Percentiles rank a stretch among this genome's conserved stretches.
Conservation (phyloP, 2,888 invertebrate species). For the Lasioglossum morio region DNA sequence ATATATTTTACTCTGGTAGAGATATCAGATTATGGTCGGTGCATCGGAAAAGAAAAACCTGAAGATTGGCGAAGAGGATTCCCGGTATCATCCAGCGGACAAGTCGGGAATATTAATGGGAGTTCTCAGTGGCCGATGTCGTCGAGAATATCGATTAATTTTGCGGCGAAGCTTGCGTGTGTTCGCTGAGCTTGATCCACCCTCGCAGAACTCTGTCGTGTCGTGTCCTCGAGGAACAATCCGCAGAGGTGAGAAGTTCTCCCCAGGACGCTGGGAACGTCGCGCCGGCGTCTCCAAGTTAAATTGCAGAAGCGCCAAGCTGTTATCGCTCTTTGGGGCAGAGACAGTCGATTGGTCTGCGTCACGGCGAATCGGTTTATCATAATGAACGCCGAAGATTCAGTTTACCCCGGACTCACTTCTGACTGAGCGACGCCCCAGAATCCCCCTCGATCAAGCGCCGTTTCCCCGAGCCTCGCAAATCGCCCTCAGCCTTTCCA, state of each 20-base stretch:
- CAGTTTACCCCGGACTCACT: background rate
- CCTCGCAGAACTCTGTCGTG: background rate
- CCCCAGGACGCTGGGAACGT: slow-evolving; percentile 27
- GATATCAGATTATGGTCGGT: background rate
- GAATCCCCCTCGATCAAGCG: background rate
- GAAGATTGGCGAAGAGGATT: background rate
- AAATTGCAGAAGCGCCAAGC: slow-evolving; percentile 55
- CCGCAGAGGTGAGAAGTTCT: slow-evolving; percentile 39
- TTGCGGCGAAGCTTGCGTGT: background rate
- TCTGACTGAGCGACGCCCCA: background rate
- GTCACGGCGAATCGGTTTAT: slow-evolving; percentile 18
- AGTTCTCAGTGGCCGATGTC: background rate
- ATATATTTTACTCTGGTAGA: background rate
- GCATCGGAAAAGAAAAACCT: background rate
- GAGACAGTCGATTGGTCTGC: background rate
- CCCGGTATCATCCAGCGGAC: background rate
- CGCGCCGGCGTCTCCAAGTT: slow-evolving; percentile 54
- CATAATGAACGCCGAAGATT: background rate
- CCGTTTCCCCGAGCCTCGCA: too few relatives aligned
- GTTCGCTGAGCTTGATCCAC: background rate
- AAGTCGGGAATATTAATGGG: background rate
- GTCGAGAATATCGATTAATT: slow-evolving; percentile 19
- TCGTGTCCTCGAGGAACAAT: slow-evolving; percentile 48
- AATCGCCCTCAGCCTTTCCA: too few relatives aligned
- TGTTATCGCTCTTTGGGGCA: slow-evolving; percentile 39